Conservation (phyloP, 2,797 vertebrate species). For the Sebastes ruberrimus region DNA sequence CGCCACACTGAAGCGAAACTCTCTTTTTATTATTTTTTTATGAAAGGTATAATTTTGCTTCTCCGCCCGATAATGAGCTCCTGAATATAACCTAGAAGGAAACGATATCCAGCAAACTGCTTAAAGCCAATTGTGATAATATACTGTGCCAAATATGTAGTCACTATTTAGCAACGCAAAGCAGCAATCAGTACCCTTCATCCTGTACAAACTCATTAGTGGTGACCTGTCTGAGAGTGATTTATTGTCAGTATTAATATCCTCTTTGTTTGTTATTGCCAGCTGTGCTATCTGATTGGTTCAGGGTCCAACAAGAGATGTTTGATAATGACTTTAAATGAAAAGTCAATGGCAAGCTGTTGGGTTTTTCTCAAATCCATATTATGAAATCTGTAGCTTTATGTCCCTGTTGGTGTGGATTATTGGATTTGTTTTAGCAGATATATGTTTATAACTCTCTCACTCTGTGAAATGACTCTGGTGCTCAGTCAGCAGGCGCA, state of each 20-base stretch:
- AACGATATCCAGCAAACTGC: conserved; percentile 24
- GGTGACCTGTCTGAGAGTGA: conserved; percentile 68
- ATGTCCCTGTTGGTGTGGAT: conserved; percentile 52
- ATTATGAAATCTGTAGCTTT: conserved; percentile 60
- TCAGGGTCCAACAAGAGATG: conserved; percentile 54
- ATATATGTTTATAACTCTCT: conserved; percentile 60
- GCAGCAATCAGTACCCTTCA: conserved; percentile 59
- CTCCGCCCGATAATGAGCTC: conserved; percentile 30
- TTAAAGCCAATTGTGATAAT: conserved; percentile 25
- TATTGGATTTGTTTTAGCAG: conserved; percentile 64
- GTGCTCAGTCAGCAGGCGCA: conserved; percentile 35
- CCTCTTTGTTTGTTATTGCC: conserved; percentile 65
- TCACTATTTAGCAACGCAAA: conserved; percentile 43
- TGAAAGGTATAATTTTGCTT: conserved; percentile 25
- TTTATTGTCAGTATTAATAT: conserved; percentile 74
- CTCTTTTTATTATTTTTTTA: not conserved
- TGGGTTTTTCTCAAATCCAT: conserved; percentile 51
- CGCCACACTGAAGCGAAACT: conserved; percentile 19
- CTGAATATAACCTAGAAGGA: conserved; percentile 27
- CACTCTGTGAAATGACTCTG: conserved; percentile 45
- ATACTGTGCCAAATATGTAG: conserved; percentile 36
- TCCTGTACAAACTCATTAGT: conserved; percentile 70
- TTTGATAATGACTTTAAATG: conserved; percentile 68
- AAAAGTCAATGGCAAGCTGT: conserved; percentile 60
- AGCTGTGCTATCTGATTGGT: conserved; percentile 58